Evolutionary conservation across 2,797 vertebrate genomes (phyloP), one percentile per base, ranked within the genome.

Genomic region (Kryptopterus vitreolus): DNA sequence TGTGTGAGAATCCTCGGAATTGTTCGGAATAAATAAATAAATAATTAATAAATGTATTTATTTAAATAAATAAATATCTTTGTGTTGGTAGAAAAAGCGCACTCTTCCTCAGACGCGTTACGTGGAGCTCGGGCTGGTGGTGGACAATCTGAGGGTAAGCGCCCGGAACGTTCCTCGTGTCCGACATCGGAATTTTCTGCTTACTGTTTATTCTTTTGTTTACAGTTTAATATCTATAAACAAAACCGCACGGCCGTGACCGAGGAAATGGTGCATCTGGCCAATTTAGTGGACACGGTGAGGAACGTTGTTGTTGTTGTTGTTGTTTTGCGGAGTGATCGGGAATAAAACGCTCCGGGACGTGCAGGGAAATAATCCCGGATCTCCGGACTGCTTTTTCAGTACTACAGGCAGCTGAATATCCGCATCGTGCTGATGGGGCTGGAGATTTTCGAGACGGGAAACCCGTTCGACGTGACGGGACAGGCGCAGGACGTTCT

Each of bases 211-310:
- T 58, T 80, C 61, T 7, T 57, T 22, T 70, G 8, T 62, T 78
- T 9, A 76, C 85, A 98, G 96, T 98, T 92, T 80, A 55, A 63
- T 22, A 1, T 82, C 26, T 92, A 90, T 86, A 81, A 92, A 0
- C 10, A 68, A 3, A 92, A 95, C 86, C 66, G 68, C 43, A 90
- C 89, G 0, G 93, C 90, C 0, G 90, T 96, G 48, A 90, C 87
- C 62, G 89, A 92, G 2, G 93, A 97, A 87, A 90, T 92, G 78
- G 92, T 97, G 71, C 86, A 94, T 83, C 81, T 97, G 85, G 92
- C 92, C 52, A 96, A 96, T 90, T 90, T 95, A 0, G 87, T 97
- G 78, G 95, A 97, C 70, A 92, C 91, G 92, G 96, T 98, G 90
- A 94, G 92, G 3, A 22, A 8, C 24, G 20, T 31, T 18, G 26